These are phyloP conservation scores for Pygoscelis antarcticus DNA, from an alignment of 2,113 vertebrate genomes.

Conservation along the genomic window DNA sequence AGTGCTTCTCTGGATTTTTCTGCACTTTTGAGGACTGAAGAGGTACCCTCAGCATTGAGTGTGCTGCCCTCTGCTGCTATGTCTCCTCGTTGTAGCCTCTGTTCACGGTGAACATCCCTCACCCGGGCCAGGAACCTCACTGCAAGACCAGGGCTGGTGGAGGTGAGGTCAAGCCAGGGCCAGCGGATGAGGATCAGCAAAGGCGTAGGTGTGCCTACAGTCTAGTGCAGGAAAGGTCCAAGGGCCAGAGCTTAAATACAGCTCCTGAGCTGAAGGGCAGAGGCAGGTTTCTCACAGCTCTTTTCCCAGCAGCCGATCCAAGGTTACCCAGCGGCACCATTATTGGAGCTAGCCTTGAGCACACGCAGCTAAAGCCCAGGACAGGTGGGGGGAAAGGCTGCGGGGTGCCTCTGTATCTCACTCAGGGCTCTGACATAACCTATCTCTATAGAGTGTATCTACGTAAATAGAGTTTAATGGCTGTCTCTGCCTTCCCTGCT, in stretches of 20 bases:
- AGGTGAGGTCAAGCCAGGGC: background rate
- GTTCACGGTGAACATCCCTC: background rate
- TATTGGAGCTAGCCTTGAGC: background rate
- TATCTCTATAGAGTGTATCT: accelerated
- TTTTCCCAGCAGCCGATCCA: accelerated
- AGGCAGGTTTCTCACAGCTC: background rate
- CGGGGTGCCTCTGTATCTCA: background rate
- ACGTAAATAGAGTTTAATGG: background rate
- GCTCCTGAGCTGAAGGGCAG: background rate
- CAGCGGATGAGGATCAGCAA: background rate
- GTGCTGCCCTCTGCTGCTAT: slow-evolving; percentile 64
- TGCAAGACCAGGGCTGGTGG: background rate
- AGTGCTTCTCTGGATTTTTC: background rate
- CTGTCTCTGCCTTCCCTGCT: background rate
- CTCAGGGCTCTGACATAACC: background rate
- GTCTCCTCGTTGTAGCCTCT: background rate
- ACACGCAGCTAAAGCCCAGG: background rate
- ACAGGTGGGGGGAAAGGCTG: accelerated
- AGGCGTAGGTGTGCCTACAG: background rate
- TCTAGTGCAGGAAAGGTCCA: accelerated
- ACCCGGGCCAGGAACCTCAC: accelerated
- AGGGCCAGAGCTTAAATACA: background rate
- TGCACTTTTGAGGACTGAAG: background rate
- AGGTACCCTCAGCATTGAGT: slow-evolving; percentile 25
- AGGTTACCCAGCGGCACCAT: accelerated